Conservation (phyloP, 1,140 invertebrate genomes). For the Theocolax elegans region DNA sequence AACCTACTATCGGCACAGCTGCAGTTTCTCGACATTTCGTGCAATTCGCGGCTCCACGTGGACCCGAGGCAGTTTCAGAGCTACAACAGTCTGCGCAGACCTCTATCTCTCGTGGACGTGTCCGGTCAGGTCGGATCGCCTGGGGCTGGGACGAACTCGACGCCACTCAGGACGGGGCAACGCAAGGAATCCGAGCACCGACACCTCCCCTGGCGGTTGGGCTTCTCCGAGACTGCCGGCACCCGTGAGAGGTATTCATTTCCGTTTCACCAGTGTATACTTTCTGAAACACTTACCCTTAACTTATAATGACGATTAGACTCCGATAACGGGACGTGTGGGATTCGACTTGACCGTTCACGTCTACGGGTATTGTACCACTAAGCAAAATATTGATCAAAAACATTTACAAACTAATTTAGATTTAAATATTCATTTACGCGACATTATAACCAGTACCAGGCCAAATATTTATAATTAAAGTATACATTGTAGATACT, state of each 20-base stretch:
- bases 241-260: slow-evolving; percentile 70
- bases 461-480: no score
- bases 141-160: no score
- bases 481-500: no score
- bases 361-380: no score
- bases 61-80: slow-evolving; percentile 83
- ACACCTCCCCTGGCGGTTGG: slow-evolving; percentile 76
- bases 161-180: background rate
- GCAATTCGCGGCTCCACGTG: slow-evolving; percentile 82
- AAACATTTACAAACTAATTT: no score
- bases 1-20: slow-evolving; percentile 82
- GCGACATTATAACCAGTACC: no score
- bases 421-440: no score
- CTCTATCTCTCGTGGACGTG: slow-evolving; percentile 84
- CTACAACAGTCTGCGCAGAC: slow-evolving; percentile 79
- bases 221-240: slow-evolving; percentile 86
- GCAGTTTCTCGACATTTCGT: slow-evolving; percentile 86
- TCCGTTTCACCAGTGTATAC: background rate
- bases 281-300: no score
- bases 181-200: background rate
- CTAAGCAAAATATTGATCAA: no score
- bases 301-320: no score
- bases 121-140: slow-evolving; percentile 77
- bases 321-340: no score
- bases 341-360: no score